Base-by-base conservation (phyloP, 2,113 vertebrate genomes). In the Pseudorectes ferrugineus region DNA sequence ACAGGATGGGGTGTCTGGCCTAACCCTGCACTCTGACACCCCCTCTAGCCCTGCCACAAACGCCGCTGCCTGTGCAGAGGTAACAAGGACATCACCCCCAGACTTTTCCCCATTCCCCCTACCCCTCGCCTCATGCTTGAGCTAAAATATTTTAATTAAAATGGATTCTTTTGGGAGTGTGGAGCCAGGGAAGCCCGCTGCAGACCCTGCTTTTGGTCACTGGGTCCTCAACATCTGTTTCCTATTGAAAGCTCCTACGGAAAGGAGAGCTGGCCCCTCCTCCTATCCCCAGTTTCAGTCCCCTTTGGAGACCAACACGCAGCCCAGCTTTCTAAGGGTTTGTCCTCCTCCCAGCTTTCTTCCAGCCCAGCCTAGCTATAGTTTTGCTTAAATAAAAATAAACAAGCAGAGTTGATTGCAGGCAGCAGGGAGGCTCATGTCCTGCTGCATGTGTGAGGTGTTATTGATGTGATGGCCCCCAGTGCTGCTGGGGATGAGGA, bases 221-320 rank as follows among this genome's bases (percentile, higher is more conserved):
- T 40, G 33, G 94, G 95, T 88, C 93, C 75, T 97, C 93, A 62
- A 97, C 97, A 97, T 97, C 96, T 97, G 96, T 97, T 97, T 97
- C 84, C 92, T 96, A 97, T 97, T 97, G 96, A 96, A 95, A 93
- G 68, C 78, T 95, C 93, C 91, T 96, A 86, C 95, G 88, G 95
- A 96, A 86, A 73, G 38, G 89, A 88, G 93, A 74, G 76, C 58
- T 84, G 79, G 82, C 94, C 94, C 93, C 91, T 95, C 96, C 92
- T 95, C 71, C 91, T 46, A 66, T 88, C 85, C 92, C 72, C 33
- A 77, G 40, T 84, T 85, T 92, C 80, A 94, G 92, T 95, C 90
- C 88, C 88, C 88, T 94, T 95, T 86, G 70, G 95, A 95, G 88
- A 90, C 85, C 67, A 74, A 8, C 5, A 1, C 0, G 0, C 62